Conservation (phyloP, 1,140 invertebrate species). For the Drosophila ananassae region DNA sequence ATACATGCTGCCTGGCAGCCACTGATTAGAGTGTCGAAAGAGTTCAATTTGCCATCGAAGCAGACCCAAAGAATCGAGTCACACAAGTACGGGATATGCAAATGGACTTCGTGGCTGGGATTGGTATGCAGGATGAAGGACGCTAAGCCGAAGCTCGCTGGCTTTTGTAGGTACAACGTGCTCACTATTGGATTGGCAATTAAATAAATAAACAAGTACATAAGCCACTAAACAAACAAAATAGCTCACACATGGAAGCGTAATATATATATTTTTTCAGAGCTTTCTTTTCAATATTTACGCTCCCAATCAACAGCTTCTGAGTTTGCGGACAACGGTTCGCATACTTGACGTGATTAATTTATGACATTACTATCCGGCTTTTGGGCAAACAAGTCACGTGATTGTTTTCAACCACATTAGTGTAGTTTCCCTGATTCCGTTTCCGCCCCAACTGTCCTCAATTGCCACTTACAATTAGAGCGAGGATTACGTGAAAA, state of each 20-base stretch:
- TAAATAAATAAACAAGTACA: constrained; percentile 27
- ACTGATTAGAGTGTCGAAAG: constrained; percentile 52
- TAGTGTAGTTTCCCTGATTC: constrained; percentile 40
- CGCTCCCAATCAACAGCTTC: constrained; percentile 50
- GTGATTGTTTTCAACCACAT: constrained; percentile 49
- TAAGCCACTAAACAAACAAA: not conserved
- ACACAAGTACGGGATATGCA: constrained; percentile 48
- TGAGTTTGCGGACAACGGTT: not conserved
- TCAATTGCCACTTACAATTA: constrained; percentile 37
- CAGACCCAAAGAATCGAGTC: constrained; percentile 10
- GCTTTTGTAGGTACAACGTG: constrained; percentile 53
- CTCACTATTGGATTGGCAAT: constrained; percentile 27
- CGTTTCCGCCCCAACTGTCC: constrained; percentile 34
- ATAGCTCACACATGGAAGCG: not conserved
- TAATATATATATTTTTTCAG: not conserved
- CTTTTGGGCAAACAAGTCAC: constrained; percentile 53
- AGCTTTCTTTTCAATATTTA: constrained; percentile 5
- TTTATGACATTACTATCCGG: constrained; percentile 42
- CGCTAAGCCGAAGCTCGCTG: not conserved
- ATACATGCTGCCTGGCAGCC: constrained; percentile 23
- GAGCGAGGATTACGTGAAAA: constrained; percentile 35
- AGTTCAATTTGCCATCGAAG: constrained; percentile 18
- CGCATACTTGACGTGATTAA: constrained; percentile 22
- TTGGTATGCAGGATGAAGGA: constrained; percentile 24
- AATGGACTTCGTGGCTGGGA: constrained; percentile 37